Evolutionary conservation across 2,797 vertebrate species (phyloP).

Genomic region (Karalla daura): DNA sequence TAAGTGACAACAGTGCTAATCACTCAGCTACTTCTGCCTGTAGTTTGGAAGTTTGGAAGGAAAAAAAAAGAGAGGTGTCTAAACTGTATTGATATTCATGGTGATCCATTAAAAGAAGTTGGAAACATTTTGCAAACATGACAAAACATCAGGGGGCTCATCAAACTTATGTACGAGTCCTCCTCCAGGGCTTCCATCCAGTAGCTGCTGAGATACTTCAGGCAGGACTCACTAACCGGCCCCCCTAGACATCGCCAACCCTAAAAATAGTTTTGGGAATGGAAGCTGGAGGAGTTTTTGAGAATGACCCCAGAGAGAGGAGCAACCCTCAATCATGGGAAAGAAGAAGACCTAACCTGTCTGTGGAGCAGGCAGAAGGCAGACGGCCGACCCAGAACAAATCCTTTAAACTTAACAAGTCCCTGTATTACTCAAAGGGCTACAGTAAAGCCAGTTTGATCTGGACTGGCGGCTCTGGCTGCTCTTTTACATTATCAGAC

Average conservation of each 20-base stretch:
- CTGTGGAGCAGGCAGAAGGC: not conserved
- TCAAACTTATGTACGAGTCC: not conserved
- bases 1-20: too few relatives aligned
- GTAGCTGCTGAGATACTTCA: not conserved
- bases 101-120: too few relatives aligned
- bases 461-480: not conserved
- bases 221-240: not conserved
- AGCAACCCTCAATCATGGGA: not conserved
- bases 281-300: not conserved
- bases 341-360: not conserved
- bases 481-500: not conserved
- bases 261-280: not conserved
- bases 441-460: not conserved
- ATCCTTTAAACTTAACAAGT: not conserved
- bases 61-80: too few relatives aligned
- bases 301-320: not conserved
- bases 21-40: too few relatives aligned
- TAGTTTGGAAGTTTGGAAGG: too few relatives aligned
- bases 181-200: not conserved
- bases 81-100: too few relatives aligned
- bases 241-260: too few relatives aligned
- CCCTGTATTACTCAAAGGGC: not conserved
- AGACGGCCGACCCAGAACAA: not conserved
- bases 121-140: too few relatives aligned
- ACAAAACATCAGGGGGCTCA: not conserved